Base-by-base conservation (phyloP, 2,113 vertebrate species). In the Taxidea taxus region DNA sequence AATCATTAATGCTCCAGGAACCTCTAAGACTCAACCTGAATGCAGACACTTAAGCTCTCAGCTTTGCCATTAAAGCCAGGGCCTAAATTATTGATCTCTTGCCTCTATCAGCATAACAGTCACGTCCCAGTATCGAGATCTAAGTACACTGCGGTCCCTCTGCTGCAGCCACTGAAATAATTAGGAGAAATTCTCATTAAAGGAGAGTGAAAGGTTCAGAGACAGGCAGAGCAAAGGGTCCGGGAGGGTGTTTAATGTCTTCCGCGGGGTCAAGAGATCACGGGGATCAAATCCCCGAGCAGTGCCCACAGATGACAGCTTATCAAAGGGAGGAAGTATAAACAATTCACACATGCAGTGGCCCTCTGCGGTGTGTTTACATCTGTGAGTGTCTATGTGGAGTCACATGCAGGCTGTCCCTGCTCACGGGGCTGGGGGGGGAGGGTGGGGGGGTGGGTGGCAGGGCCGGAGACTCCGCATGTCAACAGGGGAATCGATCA, bases 131-230 rank as follows among this genome's bases (percentile, higher is more conserved):
- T 98, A 98, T 99, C 98, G 98, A 99, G 99, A 99, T 99, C 99
- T 99, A 99, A 99, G 99, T 99, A 99, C 98, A 98, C 98, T 99
- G 99, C 99, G 88, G 99, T 99, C 99, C 99, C 99, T 99, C 97
- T 98, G 99, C 99, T 99, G 99, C 99, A 99, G 99, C 99, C 99
- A 99, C 99, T 99, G 99, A 99, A 99, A 99, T 99, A 99, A 99
- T 99, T 99, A 99, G 99, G 99, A 99, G 99, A 98, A 99, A 99
- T 99, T 99, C 99, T 99, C 99, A 99, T 99, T 99, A 99, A 99
- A 99, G 99, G 96, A 98, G 99, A 99, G 99, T 99, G 99, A 98
- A 98, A 97, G 98, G 98, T 98, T 98, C 97, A 98, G 98, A 98
- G 97, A 97, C 98, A 98, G 98, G 98, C 98, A 98, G 98, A 98